Base-by-base conservation (phyloP, 2,888 invertebrate species). In the Copidosoma aretas region DNA sequence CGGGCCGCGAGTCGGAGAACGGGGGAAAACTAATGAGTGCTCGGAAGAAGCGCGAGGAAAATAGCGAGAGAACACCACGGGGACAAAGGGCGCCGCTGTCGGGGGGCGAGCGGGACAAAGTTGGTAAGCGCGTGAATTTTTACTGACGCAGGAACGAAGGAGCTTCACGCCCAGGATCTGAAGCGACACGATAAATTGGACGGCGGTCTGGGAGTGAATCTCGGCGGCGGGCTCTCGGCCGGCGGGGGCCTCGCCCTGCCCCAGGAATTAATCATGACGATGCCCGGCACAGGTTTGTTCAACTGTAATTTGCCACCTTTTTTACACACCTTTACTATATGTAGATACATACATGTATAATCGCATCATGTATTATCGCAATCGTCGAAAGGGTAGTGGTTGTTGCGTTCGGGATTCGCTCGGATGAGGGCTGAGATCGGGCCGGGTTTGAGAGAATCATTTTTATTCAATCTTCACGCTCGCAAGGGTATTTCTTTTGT, bases 101-200 rank as follows among this genome's bases (percentile, higher is more conserved):
- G n/a, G n/a, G 3, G 32, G 32, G 8, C 32, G 32, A 32, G 8
- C 3, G 32, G 32, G 32, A 12, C 19, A 17, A 51, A 12, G 21
- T 41, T 58, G 41, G 21, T n/a, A 41, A 58, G 41, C 21, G n/a
- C 24, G 21, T 25, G 43, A 60, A 52, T 51, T 57, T 63, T 71
- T 73, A 70, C 65, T 52, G 75, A 78, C 80, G 43, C 82, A 91
- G 91, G 91, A 84, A 88, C 90, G 85, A 91, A 91, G 86, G 91
- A 91, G 82, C 87, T 89, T 86, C 91, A 91, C 85, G 86, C 89
- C 73, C 89, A 89, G 80, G 91, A 91, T 81, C 85, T 89, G 80
- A 91, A 91, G 83, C 86, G 89, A 80, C 89, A 89, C 84, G 85
- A 87, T 77, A 80, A 84, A 80, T 80, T 84, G 82, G 79, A 84